These are phyloP conservation scores for Oligia fasciuncula DNA, from an alignment of 2,888 invertebrate genomes.

Conservation along the genomic window DNA sequence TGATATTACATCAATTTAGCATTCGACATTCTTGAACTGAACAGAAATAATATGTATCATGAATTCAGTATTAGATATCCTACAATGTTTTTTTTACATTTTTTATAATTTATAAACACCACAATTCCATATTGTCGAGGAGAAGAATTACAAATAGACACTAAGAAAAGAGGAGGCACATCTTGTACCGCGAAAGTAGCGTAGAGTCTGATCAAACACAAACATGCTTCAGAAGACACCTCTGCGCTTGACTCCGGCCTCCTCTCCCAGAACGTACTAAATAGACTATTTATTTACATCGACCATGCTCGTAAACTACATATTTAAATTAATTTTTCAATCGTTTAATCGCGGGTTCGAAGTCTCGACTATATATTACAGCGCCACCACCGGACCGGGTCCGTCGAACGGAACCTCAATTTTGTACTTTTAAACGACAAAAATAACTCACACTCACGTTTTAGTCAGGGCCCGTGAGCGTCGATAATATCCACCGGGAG, in stretches of 20 bases:
- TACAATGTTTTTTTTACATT: slow-evolving; percentile 78
- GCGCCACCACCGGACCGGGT: slow-evolving; percentile 19
- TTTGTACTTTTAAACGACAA: slow-evolving; percentile 70
- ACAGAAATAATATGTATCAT: slow-evolving; percentile 73
- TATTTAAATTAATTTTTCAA: slow-evolving; percentile 41
- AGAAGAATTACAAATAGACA: slow-evolving; percentile 71
- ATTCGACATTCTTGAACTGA: slow-evolving; percentile 44
- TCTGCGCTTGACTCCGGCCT: not conserved
- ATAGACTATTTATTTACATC: slow-evolving; percentile 62
- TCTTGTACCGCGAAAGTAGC: slow-evolving; percentile 12
- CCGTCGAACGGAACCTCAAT: slow-evolving; percentile 51
- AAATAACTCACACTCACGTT: slow-evolving; percentile 56
- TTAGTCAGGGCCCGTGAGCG: slow-evolving; percentile 34
- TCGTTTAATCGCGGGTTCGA: slow-evolving; percentile 25
- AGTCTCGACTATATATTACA: slow-evolving; percentile 35
- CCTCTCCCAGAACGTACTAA: slow-evolving; percentile 39
- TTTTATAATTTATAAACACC: slow-evolving; percentile 81
- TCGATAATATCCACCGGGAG: slow-evolving; percentile 36
- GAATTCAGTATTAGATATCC: slow-evolving; percentile 68
- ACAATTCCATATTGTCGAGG: slow-evolving; percentile 85
- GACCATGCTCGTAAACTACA: slow-evolving; percentile 37
- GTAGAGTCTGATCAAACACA: not conserved
- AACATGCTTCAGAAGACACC: slow-evolving; percentile 12
- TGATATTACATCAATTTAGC: slow-evolving; percentile 62
- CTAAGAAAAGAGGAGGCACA: slow-evolving; percentile 49